These are phyloP conservation scores for Calephelis perditalis DNA, from an alignment of 2,888 invertebrate species.

Conservation along the genomic window DNA sequence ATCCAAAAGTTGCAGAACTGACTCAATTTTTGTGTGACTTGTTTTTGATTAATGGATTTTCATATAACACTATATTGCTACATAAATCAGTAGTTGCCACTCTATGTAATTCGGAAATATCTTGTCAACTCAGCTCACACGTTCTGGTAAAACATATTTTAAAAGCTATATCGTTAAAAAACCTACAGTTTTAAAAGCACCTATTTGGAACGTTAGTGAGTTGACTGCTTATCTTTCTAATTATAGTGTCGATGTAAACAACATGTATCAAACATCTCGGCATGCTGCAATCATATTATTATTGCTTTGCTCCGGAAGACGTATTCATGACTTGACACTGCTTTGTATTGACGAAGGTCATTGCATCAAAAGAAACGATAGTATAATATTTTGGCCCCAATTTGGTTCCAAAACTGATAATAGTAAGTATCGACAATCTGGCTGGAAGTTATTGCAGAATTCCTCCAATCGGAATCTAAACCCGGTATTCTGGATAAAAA, in stretches of 20 bases:
- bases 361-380: conserved; percentile 2
- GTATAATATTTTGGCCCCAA: conserved; percentile 16
- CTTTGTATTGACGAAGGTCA: not conserved
- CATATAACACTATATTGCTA: conserved; percentile 7
- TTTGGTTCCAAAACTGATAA: conserved; percentile 19
- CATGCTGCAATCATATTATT: conserved; percentile 19
- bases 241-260: conserved; percentile 1
- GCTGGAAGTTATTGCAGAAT: conserved; percentile 15
- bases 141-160: conserved; percentile 23
- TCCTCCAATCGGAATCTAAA: not conserved
- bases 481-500: conserved; percentile 5
- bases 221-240: conserved; percentile 3
- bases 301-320: conserved; percentile 10
- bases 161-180: conserved; percentile 19
- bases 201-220: conserved; percentile 18
- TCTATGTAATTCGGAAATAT: conserved; percentile 22
- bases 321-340: conserved; percentile 12
- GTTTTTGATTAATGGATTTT: conserved; percentile 4
- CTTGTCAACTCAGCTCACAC: conserved; percentile 21
- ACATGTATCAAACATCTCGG: conserved; percentile 5
- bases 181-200: conserved; percentile 16
- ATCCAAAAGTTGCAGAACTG: conserved; percentile 13
- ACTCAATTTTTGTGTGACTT: conserved; percentile 8
- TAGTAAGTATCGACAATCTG: conserved; percentile 17
- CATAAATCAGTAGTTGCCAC: conserved; percentile 17